Evolutionary conservation across 2,888 invertebrate species (phyloP), one percentile per base, ranked within the genome.

Genomic region (Lysandra coridon): DNA sequence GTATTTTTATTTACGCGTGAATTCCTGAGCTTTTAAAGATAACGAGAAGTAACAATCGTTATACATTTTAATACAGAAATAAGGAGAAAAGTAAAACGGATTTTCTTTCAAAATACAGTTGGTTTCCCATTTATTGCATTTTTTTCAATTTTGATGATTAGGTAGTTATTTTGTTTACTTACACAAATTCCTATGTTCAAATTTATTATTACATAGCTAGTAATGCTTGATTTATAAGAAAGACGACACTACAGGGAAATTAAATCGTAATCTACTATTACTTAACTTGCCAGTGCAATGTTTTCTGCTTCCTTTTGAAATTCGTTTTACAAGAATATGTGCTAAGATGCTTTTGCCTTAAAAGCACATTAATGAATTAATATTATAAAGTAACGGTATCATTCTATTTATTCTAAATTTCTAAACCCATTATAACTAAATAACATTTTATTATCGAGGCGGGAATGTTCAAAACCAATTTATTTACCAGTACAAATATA

Each of bases 1-100:
- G 49, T 75, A 75, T 75, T 75, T 75, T 74, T 74, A 44, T 74
- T 74, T 74, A 44, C 37, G 74, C 44, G 44, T 2, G 44, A 74
- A 74, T 44, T 74, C 44, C 23, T 44, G 44, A 44, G 74, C 74
- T 69, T 69, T 37, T 69, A 69, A 37, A 69, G 69, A 69, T 69
- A 69, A 37, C 69, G 69, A 37, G 69, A 17, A 69, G 23, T 69
- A 69, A 69, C 33, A 17, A 69, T 69, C 69, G 69, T 37, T 69
- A 37, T 69, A 69, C 30, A 69, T 69, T 69, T 57, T 57, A 57
- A 57, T 4, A 57, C 60, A 60, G 60, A 60, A 17, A n/a, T 64
- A 7, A 10, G 64, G 64, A 23, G 10, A 64, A 30, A 10, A 62
- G 62, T 23, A 5, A 7, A 62, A 23, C 10, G 23, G 62, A 1